These are phyloP conservation scores for Artibeus jamaicensis DNA, from an alignment of 2,797 vertebrate species.

Conservation along the genomic window DNA sequence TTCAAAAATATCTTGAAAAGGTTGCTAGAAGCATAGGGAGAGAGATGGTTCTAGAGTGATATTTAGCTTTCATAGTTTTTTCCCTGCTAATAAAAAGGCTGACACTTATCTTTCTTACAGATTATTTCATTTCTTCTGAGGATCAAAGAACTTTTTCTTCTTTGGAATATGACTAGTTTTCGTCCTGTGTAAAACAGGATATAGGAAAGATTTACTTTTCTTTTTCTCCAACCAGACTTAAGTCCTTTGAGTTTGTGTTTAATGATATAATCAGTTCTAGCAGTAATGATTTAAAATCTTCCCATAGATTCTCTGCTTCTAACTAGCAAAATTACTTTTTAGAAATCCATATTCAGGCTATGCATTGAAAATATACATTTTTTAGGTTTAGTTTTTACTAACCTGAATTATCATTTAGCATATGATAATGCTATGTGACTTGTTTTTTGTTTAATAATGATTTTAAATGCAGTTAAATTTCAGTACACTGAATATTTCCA, in stretches of 20 bases:
- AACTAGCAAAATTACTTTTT: slow-evolving; percentile 27
- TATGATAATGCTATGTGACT: slow-evolving; percentile 44
- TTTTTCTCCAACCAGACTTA: not conserved
- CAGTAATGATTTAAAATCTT: slow-evolving; percentile 42
- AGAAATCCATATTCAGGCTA: slow-evolving; percentile 27
- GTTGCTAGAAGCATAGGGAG: slow-evolving; percentile 23
- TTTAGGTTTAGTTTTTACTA: slow-evolving; percentile 54
- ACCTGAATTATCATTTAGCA: slow-evolving; percentile 29
- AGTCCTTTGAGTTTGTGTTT: slow-evolving; percentile 14
- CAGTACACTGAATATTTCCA: slow-evolving; percentile 30
- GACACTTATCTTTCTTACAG: slow-evolving; percentile 20
- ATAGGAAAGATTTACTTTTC: slow-evolving; percentile 30
- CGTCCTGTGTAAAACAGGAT: slow-evolving; percentile 1
- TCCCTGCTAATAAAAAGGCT: not conserved
- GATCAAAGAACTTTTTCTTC: not conserved
- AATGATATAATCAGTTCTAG: not conserved
- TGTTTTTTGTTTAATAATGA: slow-evolving; percentile 53
- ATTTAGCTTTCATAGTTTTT: not conserved
- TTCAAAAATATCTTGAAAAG: slow-evolving; percentile 44
- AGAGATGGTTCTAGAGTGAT: not conserved
- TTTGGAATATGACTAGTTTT: slow-evolving; percentile 33
- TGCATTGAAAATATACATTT: slow-evolving; percentile 42
- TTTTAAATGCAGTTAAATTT: slow-evolving; percentile 52
- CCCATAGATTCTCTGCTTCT: slow-evolving; percentile 40
- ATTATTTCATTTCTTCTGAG: slow-evolving; percentile 30